Conservation (phyloP, 2,888 invertebrate species). For the Ochropacha duplaris region DNA sequence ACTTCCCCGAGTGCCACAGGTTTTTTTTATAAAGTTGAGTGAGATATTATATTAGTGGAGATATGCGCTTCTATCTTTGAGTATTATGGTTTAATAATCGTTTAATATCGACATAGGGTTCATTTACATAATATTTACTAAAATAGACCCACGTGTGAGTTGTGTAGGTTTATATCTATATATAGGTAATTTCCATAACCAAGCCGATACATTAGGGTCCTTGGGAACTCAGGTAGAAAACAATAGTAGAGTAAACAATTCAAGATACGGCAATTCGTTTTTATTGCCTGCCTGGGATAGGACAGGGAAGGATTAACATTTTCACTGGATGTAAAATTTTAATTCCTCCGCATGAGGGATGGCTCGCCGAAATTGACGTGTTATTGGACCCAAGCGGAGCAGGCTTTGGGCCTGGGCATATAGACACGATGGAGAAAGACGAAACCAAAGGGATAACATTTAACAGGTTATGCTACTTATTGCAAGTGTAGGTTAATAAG, state of each 20-base stretch:
- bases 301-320: slow-evolving; percentile 74
- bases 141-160: too few relatives aligned
- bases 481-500: too few relatives aligned
- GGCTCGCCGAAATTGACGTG: slow-evolving; percentile 66
- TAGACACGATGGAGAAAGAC: slow-evolving; percentile 12
- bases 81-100: too few relatives aligned
- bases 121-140: too few relatives aligned
- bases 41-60: too few relatives aligned
- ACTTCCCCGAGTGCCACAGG: too few relatives aligned
- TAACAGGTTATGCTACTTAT: neutral
- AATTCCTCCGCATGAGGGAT: slow-evolving; percentile 69
- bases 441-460: slow-evolving; percentile 28
- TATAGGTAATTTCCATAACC: too few relatives aligned
- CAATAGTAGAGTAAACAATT: slow-evolving; percentile 57
- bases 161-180: too few relatives aligned
- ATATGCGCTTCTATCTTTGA: too few relatives aligned
- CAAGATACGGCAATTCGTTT: slow-evolving; percentile 72
- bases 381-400: slow-evolving; percentile 65
- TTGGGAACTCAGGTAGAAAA: slow-evolving; percentile 19
- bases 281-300: slow-evolving; percentile 69
- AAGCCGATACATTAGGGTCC: neutral
- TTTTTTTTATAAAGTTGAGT: too few relatives aligned
- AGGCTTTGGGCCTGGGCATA: slow-evolving; percentile 16
- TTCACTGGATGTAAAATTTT: slow-evolving; percentile 76
- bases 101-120: too few relatives aligned